Evolutionary conservation across 2,888 invertebrate genomes (phyloP).

Genomic region (Conistra vaccinii): DNA sequence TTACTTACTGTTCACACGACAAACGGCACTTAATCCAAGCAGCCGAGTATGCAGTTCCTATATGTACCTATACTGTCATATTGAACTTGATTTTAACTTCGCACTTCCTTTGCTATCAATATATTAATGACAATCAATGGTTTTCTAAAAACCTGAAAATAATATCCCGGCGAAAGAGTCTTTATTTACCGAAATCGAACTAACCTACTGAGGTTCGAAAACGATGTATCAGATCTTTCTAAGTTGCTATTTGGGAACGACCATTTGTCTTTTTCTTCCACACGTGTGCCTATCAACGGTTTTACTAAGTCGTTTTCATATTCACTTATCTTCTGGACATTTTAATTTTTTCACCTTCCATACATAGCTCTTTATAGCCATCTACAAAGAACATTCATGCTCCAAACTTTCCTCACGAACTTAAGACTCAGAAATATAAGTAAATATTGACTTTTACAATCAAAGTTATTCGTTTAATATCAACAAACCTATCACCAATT

Average conservation of each 20-base stretch:
- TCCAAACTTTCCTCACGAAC: not conserved
- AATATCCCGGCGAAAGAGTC: not conserved
- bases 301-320: no score
- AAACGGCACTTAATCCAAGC: conserved; percentile 65
- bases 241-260: not conserved
- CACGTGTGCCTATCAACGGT: no score
- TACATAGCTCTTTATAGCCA: not conserved
- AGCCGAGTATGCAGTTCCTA: conserved; percentile 62
- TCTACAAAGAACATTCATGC: not conserved
- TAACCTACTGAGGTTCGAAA: not conserved
- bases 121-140: not conserved
- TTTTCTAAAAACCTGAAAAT: not conserved
- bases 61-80: not conserved
- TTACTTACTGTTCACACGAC: conserved; percentile 50
- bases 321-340: no score
- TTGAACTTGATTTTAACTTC: conserved; percentile 13
- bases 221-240: no score
- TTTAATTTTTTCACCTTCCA: no score
- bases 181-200: no score
- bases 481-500: conserved; percentile 17
- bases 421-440: not conserved
- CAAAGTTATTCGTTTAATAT: conserved; percentile 15
- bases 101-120: conserved; percentile 20
- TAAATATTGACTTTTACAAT: conserved; percentile 8
- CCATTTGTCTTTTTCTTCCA: not conserved